These are phyloP conservation scores for Anoplophora glabripennis DNA, from an alignment of 1,140 invertebrate genomes.

Conservation along the genomic window DNA sequence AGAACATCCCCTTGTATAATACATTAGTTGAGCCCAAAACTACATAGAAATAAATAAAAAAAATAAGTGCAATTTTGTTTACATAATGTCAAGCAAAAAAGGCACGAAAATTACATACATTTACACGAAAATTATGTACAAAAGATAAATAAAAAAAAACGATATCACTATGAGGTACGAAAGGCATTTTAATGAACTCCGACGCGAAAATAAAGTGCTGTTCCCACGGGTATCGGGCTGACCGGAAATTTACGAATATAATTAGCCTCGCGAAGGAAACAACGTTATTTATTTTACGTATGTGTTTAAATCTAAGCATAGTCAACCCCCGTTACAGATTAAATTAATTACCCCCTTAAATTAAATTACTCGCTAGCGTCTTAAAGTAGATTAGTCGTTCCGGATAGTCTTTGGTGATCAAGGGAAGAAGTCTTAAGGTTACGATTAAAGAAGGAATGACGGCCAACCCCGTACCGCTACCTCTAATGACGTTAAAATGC, in stretches of 20 bases:
- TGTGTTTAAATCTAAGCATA: too few relatives aligned
- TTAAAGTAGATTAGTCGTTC: too few relatives aligned
- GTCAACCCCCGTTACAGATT: too few relatives aligned
- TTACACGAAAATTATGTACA: slow-evolving; percentile 15
- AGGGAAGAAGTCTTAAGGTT: too few relatives aligned
- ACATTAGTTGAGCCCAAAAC: neutral
- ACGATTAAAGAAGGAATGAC: too few relatives aligned
- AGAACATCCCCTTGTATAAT: too few relatives aligned
- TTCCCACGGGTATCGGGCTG: neutral
- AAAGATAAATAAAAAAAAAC: slow-evolving; percentile 19
- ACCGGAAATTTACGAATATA: neutral
- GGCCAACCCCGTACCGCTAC: too few relatives aligned
- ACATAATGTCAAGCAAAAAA: slow-evolving; percentile 15
- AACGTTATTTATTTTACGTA: too few relatives aligned
- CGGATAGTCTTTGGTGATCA: too few relatives aligned
- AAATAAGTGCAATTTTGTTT: slow-evolving; percentile 10
- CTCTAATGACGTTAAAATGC: neutral
- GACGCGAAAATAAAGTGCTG: neutral
- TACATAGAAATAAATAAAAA: slow-evolving; percentile 8
- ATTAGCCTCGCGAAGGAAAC: neutral
- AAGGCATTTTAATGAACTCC: neutral
- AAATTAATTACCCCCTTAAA: too few relatives aligned
- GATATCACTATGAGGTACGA: slow-evolving; percentile 11
- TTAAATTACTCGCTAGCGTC: too few relatives aligned
- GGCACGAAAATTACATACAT: slow-evolving; percentile 15